Base-by-base conservation (phyloP, 2,888 invertebrate species). In the Sesamia inferens region DNA sequence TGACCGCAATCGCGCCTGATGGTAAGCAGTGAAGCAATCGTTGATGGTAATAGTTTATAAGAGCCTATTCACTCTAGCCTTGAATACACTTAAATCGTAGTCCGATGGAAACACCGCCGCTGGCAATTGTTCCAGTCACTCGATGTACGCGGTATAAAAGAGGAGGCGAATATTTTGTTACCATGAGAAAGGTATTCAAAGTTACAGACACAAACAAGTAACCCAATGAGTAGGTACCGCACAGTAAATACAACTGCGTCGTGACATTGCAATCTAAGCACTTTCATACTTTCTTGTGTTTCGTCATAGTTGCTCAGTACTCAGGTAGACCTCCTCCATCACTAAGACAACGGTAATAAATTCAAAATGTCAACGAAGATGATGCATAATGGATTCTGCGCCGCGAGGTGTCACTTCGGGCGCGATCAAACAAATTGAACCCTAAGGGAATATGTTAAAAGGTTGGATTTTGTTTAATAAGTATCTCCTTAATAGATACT, bases 331-430 rank as follows among this genome's bases (percentile, higher is more conserved):
- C 91, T 91, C 89, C 91, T 93, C 91, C 90, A 92, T 94, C 94
- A 94, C 90, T 86, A 87, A 89, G 91, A 91, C 93, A 91, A 90
- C 88, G 89, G 91, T 91, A 93, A 94, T 95, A 94, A 93, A 95
- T 94, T 94, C 90, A 91, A 92, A 94, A 94, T 93, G 93, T 93
- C 94, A 93, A 91, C 90, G 89, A 91, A 92, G 92, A 94, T 94
- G 93, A 94, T 93, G 91, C 91, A 92, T 94, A 93, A 94, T 94
- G 90, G 90, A 92, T 92, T 90, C 88, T 86, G 88, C 85, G 93
- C 94, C 90, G 88, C 86, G 83, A 93, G 92, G 91, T 92, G 92
- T 89, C 89, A 89, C 87, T 88, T 89, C 66, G 24, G 75, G 48
- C 67, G 71, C 72, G 68, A 83, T 76, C 83, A 81, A 79, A 81